Conservation (phyloP, 2,797 vertebrate species). For the Avahi laniger region DNA sequence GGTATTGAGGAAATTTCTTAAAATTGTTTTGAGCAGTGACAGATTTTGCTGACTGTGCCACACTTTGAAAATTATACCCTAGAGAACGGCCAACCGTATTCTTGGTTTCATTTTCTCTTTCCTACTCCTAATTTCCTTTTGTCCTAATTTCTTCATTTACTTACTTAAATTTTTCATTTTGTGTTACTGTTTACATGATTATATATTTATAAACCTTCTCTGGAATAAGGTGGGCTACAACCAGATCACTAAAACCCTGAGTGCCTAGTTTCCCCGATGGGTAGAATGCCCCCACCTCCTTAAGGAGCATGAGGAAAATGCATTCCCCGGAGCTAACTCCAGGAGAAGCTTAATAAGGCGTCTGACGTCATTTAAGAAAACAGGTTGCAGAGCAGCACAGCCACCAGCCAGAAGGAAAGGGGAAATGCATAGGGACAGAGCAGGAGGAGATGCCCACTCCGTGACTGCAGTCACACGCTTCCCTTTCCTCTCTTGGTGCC, state of each 20-base stretch:
- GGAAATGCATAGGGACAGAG: not conserved
- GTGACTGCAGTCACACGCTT: not conserved
- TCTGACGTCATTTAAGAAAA: not conserved
- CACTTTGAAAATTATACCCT: not conserved
- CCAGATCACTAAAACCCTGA: not conserved
- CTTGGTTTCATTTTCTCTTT: not conserved
- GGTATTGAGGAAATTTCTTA: not conserved
- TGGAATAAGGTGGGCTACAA: not conserved
- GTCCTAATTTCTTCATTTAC: slow-evolving; percentile 4
- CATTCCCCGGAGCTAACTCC: not conserved
- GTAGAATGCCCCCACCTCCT: not conserved
- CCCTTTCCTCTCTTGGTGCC: not conserved
- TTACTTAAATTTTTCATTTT: not conserved
- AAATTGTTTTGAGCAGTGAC: slow-evolving; percentile 5
- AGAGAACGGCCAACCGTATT: not conserved
- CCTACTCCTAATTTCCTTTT: not conserved
- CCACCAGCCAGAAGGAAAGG: not conserved
- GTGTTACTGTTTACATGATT: not conserved
- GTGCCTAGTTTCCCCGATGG: not conserved
- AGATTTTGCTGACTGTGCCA: not conserved
- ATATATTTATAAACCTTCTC: not conserved
- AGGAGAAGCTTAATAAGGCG: not conserved
- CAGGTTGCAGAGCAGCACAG: not conserved
- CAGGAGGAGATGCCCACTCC: not conserved
- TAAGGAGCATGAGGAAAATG: not conserved